Base-by-base conservation (phyloP, 2,888 invertebrate species). In the Drosophila cracens region DNA sequence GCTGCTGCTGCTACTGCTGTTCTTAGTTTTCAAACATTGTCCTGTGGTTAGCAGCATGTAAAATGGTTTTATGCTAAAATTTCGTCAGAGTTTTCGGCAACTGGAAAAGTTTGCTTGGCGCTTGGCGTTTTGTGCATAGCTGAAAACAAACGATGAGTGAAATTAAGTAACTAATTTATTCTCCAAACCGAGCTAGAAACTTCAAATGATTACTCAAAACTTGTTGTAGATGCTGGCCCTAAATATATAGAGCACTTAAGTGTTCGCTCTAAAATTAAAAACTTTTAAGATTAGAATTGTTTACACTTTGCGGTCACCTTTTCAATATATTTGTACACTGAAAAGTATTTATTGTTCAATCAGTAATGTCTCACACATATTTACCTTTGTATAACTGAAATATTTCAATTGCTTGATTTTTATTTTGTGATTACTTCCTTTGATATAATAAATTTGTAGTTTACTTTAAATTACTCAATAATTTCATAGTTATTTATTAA, bases 41-140 rank as follows among this genome's bases (percentile, higher is more conserved):
- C 83, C 88, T 89, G 85, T 64, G 90, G 85, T 89, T 79, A 78
- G 87, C 76, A 83, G 86, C 88, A 89, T 89, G 88, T 71, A 88
- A 85, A 89, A 85, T 88, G 90, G 83, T 89, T 86, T 83, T 80
- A 81, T 88, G 90, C 86, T 74, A 77, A 84, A 82, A 80, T 89
- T 76, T 69, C 49, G 52, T 68, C 51, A 43, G 56, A 68, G 52
- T 75, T 70, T 61, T 51, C 27, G 67, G 58, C 60, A 34, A 63
- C 51, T 62, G 58, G 49, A n/a, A 60, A 77, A 77, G 43, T 77
- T 73, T 77, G 53, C 63, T 36, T 38, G 29, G 58, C 58, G 43
- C 21, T 21, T 21, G 1, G 21, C 36, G 29, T 63, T 48, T 66
- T 58, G 54, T 58, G 64, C 60, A 60, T 51, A 69, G 49, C 60